Evolutionary conservation across 2,888 invertebrate genomes (phyloP), one percentile per base, ranked within the genome.

Genomic region (Acanthosepion esculentum): DNA sequence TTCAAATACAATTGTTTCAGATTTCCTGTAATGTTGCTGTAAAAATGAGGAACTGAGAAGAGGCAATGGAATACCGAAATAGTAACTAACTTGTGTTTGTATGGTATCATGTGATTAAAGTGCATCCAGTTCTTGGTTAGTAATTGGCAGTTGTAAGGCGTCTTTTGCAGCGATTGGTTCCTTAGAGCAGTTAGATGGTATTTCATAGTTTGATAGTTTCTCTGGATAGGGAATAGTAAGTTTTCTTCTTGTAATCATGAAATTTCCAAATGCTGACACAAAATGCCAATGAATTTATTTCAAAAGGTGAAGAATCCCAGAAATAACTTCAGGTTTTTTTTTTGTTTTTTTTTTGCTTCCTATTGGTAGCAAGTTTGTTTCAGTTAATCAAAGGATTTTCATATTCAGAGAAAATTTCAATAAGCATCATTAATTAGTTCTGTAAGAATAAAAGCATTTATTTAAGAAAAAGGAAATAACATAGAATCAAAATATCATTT

Each of bases 141-240:
- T 78, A 78, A 78, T 78, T 78, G 78, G 18, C 78, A n/a, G 12
- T 78, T 78, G 78, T n/a, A 78, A 78, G 78, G 78, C 33, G n/a
- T 78, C 78, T 33, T 2, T 78, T 78, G n/a, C 15, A 78, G 7
- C 33, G 78, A 78, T 78, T 78, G 78, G 78, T 78, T 18, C 78
- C 78, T 33, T 15, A 18, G 23, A 78, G 78, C 78, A 78, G n/a
- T 78, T 78, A 78, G 78, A 78, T 78, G 78, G 78, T 23, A 78
- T 78, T n/a, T 78, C 78, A n/a, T 78, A 78, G 78, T 78, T 78
- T 78, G 78, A 78, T 78, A 78, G 78, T 78, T 78, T 33, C 78
- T n/a, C 78, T 78, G 29, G 26, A 64, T 29, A 26, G 64, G 64
- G 64, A 64, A 64, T 64, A 26, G 64, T 64, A 64, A 64, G 64